Evolutionary conservation across 2,888 invertebrate genomes (phyloP), one percentile per base, ranked within the genome.

Genomic region (Plagodis pulveraria): DNA sequence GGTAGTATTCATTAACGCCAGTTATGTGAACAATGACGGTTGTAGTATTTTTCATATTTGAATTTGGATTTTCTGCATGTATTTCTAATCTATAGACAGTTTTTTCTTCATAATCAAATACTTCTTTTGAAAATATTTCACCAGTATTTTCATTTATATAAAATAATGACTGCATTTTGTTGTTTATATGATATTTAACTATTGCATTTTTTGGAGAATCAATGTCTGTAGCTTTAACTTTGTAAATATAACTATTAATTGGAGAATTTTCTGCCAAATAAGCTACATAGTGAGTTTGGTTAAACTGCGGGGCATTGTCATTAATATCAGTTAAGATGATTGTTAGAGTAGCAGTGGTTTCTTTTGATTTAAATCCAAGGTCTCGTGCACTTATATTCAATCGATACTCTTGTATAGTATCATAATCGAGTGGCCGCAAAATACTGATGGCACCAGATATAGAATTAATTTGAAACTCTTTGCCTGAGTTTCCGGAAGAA

Each of bases 251-350:
- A 63, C 95, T 96, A 53, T 96, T 95, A 0, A 95, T 86, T 0
- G 96, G 95, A 10, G 96, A 94, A 80, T 98, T 98, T 91, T 99
- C 98, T 0, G 96, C 94, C 45, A 99, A 88, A 77, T 94, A 96
- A 0, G 97, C 97, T 71, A 96, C 94, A 78, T 96, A 98, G 51
- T 93, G 87, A 0, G 94, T 93, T 79, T 96, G 96, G 81, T 96
- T 96, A 78, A 99, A 99, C 10, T 93, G 90, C 0, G 99, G 99
- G 8, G 97, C 95, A 83, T 99, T 98, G 77, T 99, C 98, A 78
- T 98, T 99, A 41, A 98, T 97, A 80, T 99, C 99, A 0, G 97
- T 97, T 0, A 99, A 93, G 53, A 96, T 96, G 0, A 99, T 96
- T 0, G 96, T 97, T 6, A 98, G 89, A 71, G 96, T 96, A 0